These are phyloP conservation scores for Spheniscus humboldti DNA, from an alignment of 2,797 vertebrate species.

Conservation along the genomic window DNA sequence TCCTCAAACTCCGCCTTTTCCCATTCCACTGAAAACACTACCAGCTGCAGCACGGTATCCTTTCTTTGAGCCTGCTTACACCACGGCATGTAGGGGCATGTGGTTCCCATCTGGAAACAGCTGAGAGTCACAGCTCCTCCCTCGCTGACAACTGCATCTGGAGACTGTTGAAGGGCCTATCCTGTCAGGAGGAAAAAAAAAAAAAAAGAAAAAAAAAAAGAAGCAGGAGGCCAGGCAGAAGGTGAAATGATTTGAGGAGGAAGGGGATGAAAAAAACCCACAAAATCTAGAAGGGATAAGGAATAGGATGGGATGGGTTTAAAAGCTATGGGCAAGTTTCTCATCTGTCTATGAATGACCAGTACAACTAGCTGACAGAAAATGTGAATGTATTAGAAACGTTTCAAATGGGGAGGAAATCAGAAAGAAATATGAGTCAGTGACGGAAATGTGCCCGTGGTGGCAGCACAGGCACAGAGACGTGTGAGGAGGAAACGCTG, in stretches of 20 bases:
- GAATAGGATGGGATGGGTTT: neutral
- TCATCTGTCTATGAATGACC: neutral
- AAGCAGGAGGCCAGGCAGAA: neutral
- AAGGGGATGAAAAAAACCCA: neutral
- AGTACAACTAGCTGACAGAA: neutral
- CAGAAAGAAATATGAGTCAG: too few relatives aligned
- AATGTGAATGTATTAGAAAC: neutral
- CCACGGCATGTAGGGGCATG: too few relatives aligned
- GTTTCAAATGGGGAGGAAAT: neutral
- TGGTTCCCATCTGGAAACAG: neutral
- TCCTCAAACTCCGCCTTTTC: neutral
- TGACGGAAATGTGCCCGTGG: neutral
- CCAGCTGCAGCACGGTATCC: neutral
- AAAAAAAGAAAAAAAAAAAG: too few relatives aligned
- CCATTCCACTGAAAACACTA: neutral
- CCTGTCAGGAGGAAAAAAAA: neutral
- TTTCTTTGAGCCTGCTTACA: neutral
- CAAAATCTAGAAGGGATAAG: neutral
- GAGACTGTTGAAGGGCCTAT: neutral
- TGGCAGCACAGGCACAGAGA: neutral
- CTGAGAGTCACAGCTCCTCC: neutral
- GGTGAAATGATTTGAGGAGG: neutral
- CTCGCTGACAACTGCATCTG: neutral
- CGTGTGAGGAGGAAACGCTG: too few relatives aligned
- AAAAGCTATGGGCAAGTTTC: neutral